These are phyloP conservation scores for Clarias gariepinus DNA, from an alignment of 2,113 vertebrate species.

Conservation along the genomic window DNA sequence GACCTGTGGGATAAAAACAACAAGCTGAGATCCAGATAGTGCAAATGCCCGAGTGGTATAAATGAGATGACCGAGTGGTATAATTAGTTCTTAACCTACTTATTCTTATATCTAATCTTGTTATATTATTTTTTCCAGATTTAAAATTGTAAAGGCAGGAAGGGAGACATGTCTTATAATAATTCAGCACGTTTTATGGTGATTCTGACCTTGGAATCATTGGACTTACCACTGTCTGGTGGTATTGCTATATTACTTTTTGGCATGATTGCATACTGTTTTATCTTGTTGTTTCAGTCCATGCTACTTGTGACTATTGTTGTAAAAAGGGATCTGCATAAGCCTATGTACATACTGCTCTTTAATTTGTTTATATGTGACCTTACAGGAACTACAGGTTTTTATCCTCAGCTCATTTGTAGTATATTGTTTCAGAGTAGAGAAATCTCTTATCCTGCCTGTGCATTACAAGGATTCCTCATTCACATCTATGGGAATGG, in stretches of 20 bases:
- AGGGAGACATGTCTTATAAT: no score
- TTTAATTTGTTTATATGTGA: background rate
- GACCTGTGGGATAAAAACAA: no score
- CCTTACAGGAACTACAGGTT: background rate
- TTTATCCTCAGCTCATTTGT: background rate
- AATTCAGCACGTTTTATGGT: no score
- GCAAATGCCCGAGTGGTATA: no score
- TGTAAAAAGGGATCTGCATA: background rate
- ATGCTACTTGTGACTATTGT: background rate
- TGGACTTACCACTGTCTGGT: background rate
- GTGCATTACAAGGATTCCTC: no score
- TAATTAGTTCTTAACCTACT: background rate
- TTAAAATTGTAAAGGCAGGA: background rate
- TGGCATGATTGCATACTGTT: background rate
- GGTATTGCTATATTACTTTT: background rate
- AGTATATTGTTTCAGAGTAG: no score
- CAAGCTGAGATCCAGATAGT: no score
- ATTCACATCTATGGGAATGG: background rate
- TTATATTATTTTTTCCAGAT: no score
- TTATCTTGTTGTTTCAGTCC: background rate
- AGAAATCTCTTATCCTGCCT: no score
- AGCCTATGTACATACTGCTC: background rate
- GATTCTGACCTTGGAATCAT: no score
- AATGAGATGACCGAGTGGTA: no score
- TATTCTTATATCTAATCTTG: background rate